Conservation (phyloP, 1,140 invertebrate genomes). For the Phocides pigmalion region DNA sequence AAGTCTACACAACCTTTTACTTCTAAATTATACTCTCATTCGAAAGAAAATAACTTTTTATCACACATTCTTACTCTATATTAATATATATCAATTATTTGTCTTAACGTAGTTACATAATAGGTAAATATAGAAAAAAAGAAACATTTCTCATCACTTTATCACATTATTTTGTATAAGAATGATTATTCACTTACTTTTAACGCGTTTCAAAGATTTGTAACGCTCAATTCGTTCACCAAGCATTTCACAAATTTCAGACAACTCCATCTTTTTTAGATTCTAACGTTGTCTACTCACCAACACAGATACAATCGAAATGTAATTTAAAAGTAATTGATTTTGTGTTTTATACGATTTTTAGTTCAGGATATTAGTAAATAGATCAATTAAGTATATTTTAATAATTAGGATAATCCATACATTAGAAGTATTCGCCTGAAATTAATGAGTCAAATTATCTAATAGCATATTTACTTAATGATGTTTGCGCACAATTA, state of each 20-base stretch:
- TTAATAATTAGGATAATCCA: neutral
- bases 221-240: conserved; percentile 25
- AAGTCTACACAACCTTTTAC: no score
- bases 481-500: neutral
- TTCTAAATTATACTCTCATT: no score
- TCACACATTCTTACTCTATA: no score
- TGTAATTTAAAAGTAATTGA: neutral
- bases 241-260: conserved; percentile 26
- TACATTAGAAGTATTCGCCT: no score
- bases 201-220: conserved; percentile 1
- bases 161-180: neutral
- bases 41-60: no score
- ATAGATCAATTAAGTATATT: neutral
- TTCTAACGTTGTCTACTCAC: neutral
- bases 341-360: neutral
- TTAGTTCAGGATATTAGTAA: neutral
- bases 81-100: no score
- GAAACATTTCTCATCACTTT: neutral
- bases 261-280: conserved; percentile 1
- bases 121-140: no score
- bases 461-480: neutral
- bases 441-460: neutral
- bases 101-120: no score
- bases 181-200: conserved; percentile 9
- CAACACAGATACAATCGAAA: neutral